Evolutionary conservation across 2,113 vertebrate species (phyloP).

Genomic region (Indicator indicator): DNA sequence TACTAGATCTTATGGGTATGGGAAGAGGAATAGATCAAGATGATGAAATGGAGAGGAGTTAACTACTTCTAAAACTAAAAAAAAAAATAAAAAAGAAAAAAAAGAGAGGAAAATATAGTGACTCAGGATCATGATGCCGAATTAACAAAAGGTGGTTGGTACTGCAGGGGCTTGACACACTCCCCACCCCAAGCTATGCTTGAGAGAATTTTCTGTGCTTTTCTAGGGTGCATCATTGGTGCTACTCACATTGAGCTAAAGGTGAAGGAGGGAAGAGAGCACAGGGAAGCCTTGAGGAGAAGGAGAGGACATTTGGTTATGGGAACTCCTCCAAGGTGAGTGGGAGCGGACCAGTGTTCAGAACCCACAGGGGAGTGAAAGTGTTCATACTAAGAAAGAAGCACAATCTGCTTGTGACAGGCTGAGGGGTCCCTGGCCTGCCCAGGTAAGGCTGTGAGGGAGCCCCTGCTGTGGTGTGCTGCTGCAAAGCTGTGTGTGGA

Average conservation of each 20-base stretch:
- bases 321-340: slow-evolving; percentile 57
- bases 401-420: slow-evolving; percentile 76
- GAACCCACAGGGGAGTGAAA: slow-evolving; percentile 73
- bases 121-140: not conserved
- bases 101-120: not conserved
- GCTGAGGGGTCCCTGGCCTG: slow-evolving; percentile 76
- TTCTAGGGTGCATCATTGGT: slow-evolving; percentile 64
- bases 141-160: not conserved
- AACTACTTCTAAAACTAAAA: slow-evolving; percentile 14
- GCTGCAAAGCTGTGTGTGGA: not conserved
- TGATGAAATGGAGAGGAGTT: not conserved
- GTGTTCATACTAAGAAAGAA: slow-evolving; percentile 72
- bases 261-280: slow-evolving; percentile 72
- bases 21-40: not conserved
- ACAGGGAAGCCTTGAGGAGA: slow-evolving; percentile 59
- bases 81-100: not conserved
- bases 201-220: not conserved
- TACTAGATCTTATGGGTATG: not conserved
- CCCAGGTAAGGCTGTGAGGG: slow-evolving; percentile 57
- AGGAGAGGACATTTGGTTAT: slow-evolving; percentile 43
- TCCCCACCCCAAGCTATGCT: not conserved
- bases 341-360: slow-evolving; percentile 33
- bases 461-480: not conserved
- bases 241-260: slow-evolving; percentile 71
- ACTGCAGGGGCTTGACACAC: not conserved